These are phyloP conservation scores for Phyllotreta striolata DNA, from an alignment of 2,888 invertebrate species.

Conservation along the genomic window DNA sequence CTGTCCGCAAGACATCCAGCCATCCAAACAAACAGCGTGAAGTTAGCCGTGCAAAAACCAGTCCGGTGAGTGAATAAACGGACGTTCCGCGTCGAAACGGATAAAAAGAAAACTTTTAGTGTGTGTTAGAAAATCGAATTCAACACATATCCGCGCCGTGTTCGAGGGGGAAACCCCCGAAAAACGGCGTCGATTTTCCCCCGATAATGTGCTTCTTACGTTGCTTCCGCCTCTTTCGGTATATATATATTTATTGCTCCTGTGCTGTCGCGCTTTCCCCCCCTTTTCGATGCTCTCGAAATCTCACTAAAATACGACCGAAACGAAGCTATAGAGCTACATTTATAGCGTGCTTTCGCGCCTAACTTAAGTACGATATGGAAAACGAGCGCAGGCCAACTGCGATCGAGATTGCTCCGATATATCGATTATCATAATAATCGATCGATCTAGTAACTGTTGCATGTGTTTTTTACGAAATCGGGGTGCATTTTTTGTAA, in stretches of 20 bases:
- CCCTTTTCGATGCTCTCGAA: slow-evolving; percentile 15
- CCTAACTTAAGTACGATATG: slow-evolving; percentile 48
- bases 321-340: slow-evolving; percentile 16
- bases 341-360: slow-evolving; percentile 46
- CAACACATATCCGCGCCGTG: slow-evolving; percentile 50
- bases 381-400: slow-evolving; percentile 11
- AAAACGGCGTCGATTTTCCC: slow-evolving; percentile 43
- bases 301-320: slow-evolving; percentile 13
- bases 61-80: too few species aligned
- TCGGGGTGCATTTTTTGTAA: too few species aligned
- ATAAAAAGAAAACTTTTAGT: slow-evolving; percentile 37
- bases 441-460: too few species aligned
- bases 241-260: too few species aligned
- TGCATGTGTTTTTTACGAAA: too few species aligned
- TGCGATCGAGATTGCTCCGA: background rate
- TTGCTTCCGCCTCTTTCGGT: slow-evolving; percentile 43
- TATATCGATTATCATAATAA: too few species aligned
- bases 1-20: too few species aligned
- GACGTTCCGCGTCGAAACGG: slow-evolving; percentile 15
- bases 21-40: too few species aligned
- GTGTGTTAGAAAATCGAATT: slow-evolving; percentile 41
- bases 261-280: slow-evolving; percentile 22
- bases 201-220: slow-evolving; percentile 62
- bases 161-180: slow-evolving; percentile 9
- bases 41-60: too few species aligned